phyloP scores from a whole-genome alignment of 2,113 vertebrate genomes.

The Rana temporaria region DNA sequence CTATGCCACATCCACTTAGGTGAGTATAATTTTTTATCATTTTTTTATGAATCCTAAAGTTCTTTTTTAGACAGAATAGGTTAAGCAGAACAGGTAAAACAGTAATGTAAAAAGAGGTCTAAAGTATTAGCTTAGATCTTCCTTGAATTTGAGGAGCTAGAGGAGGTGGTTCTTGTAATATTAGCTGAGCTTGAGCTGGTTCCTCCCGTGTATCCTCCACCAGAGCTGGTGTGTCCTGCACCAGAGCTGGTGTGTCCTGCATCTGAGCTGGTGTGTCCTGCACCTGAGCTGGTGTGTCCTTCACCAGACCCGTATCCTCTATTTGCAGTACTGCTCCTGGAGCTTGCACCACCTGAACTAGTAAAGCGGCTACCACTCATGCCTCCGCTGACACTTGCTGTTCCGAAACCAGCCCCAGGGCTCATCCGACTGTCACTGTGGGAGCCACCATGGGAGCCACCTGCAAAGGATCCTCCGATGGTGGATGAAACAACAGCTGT shows the following conservation, averaged over 20 bases:
- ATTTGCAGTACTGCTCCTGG: conserved; percentile 22
- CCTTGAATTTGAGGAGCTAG: neutral
- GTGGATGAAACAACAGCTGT: conserved; percentile 69
- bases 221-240: neutral
- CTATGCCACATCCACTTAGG: too few relatives aligned
- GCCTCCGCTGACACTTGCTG: conserved; percentile 52
- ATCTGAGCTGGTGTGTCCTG: too few relatives aligned
- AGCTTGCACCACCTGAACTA: conserved; percentile 32
- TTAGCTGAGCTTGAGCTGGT: neutral
- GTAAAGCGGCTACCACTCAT: neutral
- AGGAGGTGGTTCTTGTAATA: conserved; percentile 4
- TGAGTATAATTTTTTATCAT: too few relatives aligned
- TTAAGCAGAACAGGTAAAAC: neutral
- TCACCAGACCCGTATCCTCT: neutral
- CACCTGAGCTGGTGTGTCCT: conserved; percentile 20
- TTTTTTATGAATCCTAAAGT: too few relatives aligned
- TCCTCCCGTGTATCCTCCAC: neutral
- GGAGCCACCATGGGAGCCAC: neutral
- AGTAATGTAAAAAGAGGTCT: neutral
- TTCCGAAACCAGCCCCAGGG: conserved; percentile 52
- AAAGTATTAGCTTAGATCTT: neutral
- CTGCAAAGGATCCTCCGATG: too few relatives aligned
- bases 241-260: too few relatives aligned
- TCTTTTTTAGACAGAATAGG: neutral
- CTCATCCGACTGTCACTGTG: conserved; percentile 10